Base-by-base conservation (phyloP, 2,113 vertebrate genomes). In the Malurus alboscapulatus region DNA sequence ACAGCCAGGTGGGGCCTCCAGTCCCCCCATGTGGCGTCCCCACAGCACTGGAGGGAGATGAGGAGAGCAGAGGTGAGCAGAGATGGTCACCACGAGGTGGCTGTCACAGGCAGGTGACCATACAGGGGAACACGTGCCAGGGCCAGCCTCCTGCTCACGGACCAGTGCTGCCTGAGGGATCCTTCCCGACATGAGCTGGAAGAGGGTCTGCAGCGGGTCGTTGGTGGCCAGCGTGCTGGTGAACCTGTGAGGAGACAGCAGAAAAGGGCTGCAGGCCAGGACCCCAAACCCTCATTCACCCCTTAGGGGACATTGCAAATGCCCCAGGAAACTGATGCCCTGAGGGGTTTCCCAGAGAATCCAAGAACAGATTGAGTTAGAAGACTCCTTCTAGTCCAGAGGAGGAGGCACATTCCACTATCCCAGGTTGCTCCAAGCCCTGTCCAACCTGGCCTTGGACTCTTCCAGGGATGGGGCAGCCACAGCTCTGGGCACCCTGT, bases 1-100 rank as follows among this genome's bases (percentile, higher is more conserved):
- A 98, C 98, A 2, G 99, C 98, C 95, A 99, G 93, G 67, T 99
- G 99, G 17, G 98, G 98, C 90, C 98, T 98, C 99, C 99, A 99
- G 94, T 99, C 98, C 26, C 98, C 99, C 98, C 98, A 99, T 0
- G 96, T 97, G 59, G 98, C 97, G 90, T 98, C 98, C 27, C 98
- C 98, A 8, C 98, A 99, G 94, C 97, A 97, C 99, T 99, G 92
- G 36, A 67, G 38, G 54, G 86, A 94, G 57, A 58, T 10, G 61
- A 82, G 69, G 24, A 82, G n/a, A 71, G 36, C 0, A 2, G 30
- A 53, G 18, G 36, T 62, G 40, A 94, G 63, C 36, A 26, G 29
- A 85, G 30, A 6, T 34, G 40, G 69, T 16, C 32, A 67, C 24
- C 40, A 40, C 12, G n/a, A 40, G 36, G 34, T 34, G 21, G 24